phyloP scores from a whole-genome alignment of 2,797 vertebrate genomes.

The Tenualosa ilisha region DNA sequence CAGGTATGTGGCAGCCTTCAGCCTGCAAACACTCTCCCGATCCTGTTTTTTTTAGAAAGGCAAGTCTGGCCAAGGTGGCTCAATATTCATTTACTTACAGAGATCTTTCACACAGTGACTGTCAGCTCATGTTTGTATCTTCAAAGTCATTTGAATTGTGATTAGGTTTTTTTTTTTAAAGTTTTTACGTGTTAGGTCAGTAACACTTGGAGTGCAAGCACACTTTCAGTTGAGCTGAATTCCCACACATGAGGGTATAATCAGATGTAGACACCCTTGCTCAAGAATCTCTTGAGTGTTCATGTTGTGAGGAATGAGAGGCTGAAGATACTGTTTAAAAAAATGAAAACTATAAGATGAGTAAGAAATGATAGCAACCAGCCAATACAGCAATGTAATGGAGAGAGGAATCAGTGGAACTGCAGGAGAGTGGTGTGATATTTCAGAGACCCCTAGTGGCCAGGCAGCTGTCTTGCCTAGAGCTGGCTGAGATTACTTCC shows the following conservation, averaged over 20 bases:
- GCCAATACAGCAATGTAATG: not conserved
- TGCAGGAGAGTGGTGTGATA: not conserved
- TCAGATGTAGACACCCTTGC: not conserved
- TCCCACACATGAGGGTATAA: not conserved
- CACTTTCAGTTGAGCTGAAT: not conserved
- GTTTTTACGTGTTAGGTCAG: not conserved
- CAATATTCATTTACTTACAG: not conserved
- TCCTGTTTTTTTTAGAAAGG: not conserved
- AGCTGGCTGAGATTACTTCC: not conserved
- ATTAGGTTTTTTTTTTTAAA: not conserved
- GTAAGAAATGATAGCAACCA: not conserved
- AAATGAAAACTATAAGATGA: not conserved
- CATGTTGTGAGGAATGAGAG: not conserved
- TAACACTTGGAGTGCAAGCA: not conserved
- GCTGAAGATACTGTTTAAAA: no score
- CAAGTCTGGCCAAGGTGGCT: constrained; percentile 6
- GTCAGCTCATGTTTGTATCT: not conserved
- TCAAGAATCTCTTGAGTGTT: not conserved
- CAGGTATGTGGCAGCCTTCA: constrained; percentile 73
- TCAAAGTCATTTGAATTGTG: not conserved
- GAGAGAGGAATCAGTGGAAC: not conserved
- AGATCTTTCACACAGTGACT: not conserved
- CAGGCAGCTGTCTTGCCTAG: not conserved
- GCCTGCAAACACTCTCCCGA: not conserved
- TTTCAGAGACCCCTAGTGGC: not conserved